Evolutionary conservation across 2,888 invertebrate genomes (phyloP).

Genomic region (Drosophila neutralis): DNA sequence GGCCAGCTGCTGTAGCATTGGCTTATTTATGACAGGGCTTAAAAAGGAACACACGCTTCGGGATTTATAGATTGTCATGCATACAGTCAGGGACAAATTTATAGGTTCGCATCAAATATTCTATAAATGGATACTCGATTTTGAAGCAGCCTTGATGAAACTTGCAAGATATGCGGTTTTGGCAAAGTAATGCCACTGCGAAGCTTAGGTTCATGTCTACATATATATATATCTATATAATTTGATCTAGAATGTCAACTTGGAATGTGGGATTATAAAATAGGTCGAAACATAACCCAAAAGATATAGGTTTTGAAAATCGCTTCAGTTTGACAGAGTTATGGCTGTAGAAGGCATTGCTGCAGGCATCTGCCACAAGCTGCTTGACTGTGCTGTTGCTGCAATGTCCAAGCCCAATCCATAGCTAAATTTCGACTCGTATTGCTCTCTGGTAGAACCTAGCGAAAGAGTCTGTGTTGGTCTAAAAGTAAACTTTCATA

Average conservation of each 20-base stretch:
- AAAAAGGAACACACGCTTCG: not conserved
- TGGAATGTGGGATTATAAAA: not conserved
- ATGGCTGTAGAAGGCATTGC: no score
- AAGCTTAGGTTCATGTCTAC: no score
- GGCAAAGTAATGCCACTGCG: no score
- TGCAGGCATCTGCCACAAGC: not conserved
- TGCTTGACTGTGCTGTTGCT: not conserved
- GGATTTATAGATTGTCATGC: not conserved
- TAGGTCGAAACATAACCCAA: not conserved
- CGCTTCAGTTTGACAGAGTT: no score
- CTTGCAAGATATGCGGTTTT: no score
- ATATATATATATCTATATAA: no score
- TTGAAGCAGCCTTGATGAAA: rapidly evolving
- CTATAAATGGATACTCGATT: not conserved
- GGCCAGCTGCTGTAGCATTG: constrained; percentile 9
- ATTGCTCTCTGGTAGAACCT: not conserved
- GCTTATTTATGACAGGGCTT: constrained; percentile 1
- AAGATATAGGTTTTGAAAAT: no score
- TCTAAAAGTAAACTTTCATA: not conserved
- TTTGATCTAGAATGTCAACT: not conserved
- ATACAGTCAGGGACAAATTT: not conserved
- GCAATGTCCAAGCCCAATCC: not conserved
- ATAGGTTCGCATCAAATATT: not conserved
- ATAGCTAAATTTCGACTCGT: rapidly evolving
- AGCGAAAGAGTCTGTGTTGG: not conserved